A percentile compares a stretch with the other conserved stretches of the same genome.
Conservation (phyloP, 2,888 invertebrate genomes). For the Amphipyra tragopoginis region DNA sequence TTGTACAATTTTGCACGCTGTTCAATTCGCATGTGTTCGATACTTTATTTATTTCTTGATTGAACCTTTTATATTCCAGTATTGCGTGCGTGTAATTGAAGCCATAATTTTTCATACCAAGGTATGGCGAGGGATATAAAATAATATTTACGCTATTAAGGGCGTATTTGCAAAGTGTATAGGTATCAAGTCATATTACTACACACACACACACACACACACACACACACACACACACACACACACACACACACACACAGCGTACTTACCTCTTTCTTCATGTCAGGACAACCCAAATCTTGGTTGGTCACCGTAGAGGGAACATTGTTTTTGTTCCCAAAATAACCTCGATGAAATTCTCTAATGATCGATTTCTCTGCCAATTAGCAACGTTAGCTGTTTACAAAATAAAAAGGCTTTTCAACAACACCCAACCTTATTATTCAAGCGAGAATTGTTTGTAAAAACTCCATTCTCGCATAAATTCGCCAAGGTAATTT, state of each 20-base stretch:
- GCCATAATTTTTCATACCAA: constrained; percentile 65
- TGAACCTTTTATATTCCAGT: constrained; percentile 68
- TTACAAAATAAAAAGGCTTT: constrained; percentile 48
- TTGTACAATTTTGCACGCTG: constrained; percentile 42
- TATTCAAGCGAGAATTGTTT: constrained; percentile 52
- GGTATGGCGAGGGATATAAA: constrained; percentile 64
- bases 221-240: too few species aligned
- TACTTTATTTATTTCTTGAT: constrained; percentile 72
- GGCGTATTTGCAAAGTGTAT: too few species aligned
- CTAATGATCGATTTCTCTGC: constrained; percentile 45
- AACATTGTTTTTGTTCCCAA: constrained; percentile 18
- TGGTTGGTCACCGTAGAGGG: too few species aligned
- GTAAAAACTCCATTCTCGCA: constrained; percentile 59
- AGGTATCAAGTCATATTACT: too few species aligned
- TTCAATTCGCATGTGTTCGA: constrained; percentile 57
- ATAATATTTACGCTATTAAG: constrained; percentile 58
- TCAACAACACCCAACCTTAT: constrained; percentile 43
- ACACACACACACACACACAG: too few species aligned
- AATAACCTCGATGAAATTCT: constrained; percentile 27
- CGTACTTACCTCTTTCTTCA: too few species aligned
- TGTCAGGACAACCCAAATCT: too few species aligned
- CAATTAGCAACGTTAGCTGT: constrained; percentile 47
- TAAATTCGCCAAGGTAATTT: constrained; percentile 54
- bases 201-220: too few species aligned
- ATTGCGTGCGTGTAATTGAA: constrained; percentile 75